Evolutionary conservation across 2,888 invertebrate species (phyloP), one percentile per base, ranked within the genome.

Genomic region (Lissocephala sabroskyi): DNA sequence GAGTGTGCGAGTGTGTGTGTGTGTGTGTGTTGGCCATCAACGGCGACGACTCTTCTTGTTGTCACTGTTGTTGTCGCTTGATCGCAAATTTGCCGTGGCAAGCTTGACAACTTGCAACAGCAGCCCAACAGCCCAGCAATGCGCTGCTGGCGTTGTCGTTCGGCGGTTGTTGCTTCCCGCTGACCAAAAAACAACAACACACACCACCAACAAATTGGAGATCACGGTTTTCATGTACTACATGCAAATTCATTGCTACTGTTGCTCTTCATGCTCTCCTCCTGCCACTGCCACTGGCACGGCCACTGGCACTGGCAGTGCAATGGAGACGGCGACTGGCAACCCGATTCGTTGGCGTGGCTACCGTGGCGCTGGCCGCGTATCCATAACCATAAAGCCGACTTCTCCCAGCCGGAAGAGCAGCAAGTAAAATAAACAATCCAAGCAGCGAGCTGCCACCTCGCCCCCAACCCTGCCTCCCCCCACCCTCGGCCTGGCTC

Each of bases 141-240:
- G 23, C 3, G 7, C 23, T 23, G 23, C 23, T 23, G 23, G 23
- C 9, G 16, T 23, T 23, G 23, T 7, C 9, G 30, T 33, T 11
- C 33, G 6, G 3, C 13, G 14, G 13, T 13, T 13, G 6, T 13
- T 6, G 33, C 33, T 3, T 1, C 26, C 19, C 14, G n/a, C 41
- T 1, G 14, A 11, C 3, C 41, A 10, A 29, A n/a, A n/a, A 18
- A 14, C 40, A 40, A 26, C 23, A 40, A 40, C 23, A 9, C 36
- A 41, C 36, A 40, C 45, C 51, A 57, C 52, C 76, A 81, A 84
- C 84, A 84, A 84, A 84, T 84, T 84, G 83, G 79, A 80, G 84
- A 84, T 84, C 84, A 84, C 84, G 84, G 83, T 80, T 84, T 84
- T 81, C 81, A 78, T 84, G 84, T 84, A 79, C 67, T 75, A 84